Evolutionary conservation across 2,113 vertebrate species (phyloP), one percentile per base, ranked within the genome.

Genomic region (Etia nguti): DNA sequence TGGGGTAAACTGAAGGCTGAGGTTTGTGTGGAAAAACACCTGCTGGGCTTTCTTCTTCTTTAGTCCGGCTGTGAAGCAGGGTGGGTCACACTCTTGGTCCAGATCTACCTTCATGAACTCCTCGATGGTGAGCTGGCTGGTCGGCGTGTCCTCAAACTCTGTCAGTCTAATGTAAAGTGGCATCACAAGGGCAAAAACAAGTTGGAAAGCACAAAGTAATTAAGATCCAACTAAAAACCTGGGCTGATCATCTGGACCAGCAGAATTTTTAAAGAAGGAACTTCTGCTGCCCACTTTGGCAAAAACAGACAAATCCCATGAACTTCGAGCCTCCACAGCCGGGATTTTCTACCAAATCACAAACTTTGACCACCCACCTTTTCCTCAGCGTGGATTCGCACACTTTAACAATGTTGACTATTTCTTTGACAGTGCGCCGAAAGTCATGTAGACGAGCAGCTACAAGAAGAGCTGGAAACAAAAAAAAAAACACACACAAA

Each of bases 91-190:
- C 90, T 99, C 99, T 56, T 97, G 95, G 79, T 99, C 98, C 95
- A 99, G 92, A 83, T 99, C 99, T 8, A 97, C 94, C 92, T 90
- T 98, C 98, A 99, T 98, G 91, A 99, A 99, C 92, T 99, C 98
- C 6, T 98, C 97, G 55, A 99, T 97, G 20, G 99, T 99, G 94
- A 99, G 96, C 92, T 98, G 97, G 86, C 99, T 99, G 83, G 98
- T 98, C 50, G 99, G 99, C 4, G 98, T 99, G 88, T 99, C 97
- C 92, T 98, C 98, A 86, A 99, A 99, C 89, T 99, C 99, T 0
- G 92, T 97, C 91, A 99, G 94, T 93, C 99, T 99, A 81, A 52
- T 1, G n/a, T 4, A 31, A 26, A 43, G 4, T 12, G 20, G 31
- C 22, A 2, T 18, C 10, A 80, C 36, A 70, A 55, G 50, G 50